Conservation (phyloP, 2,113 vertebrate genomes). For the Turdus rufiventris region DNA sequence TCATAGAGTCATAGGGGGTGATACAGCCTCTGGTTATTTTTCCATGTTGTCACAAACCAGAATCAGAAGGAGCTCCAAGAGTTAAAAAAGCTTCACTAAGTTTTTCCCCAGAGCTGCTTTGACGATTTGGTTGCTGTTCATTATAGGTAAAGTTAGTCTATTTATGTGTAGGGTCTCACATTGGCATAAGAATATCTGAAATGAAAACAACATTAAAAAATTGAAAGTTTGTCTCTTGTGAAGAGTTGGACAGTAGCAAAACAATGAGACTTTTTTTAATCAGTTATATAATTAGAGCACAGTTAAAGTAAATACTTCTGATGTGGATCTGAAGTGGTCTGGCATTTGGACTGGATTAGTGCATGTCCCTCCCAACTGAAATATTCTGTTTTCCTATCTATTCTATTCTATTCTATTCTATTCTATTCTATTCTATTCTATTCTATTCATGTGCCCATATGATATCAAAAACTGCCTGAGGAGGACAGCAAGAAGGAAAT, state of each 20-base stretch:
- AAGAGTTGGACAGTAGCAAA: background rate
- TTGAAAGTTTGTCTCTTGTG: background rate
- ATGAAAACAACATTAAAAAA: background rate
- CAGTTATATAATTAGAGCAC: background rate
- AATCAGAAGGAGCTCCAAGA: background rate
- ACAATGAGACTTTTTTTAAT: background rate
- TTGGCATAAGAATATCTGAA: background rate
- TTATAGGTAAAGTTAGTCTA: background rate
- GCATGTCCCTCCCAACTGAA: background rate
- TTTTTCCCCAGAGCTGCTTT: background rate
- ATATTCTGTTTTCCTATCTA: background rate
- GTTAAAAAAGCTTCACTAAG: background rate
- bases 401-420: background rate
- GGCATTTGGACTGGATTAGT: background rate
- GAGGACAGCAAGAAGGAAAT: background rate
- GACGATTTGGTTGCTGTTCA: background rate
- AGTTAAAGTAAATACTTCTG: background rate
- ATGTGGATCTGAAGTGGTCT: background rate
- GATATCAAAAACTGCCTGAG: background rate
- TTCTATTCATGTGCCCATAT: background rate
- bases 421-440: background rate
- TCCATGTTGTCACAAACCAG: background rate
- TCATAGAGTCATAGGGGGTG: background rate
- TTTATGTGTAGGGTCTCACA: background rate
- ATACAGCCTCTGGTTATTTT: background rate